These are phyloP conservation scores for Ectemnius lituratus DNA, from an alignment of 2,888 invertebrate genomes.

Conservation along the genomic window DNA sequence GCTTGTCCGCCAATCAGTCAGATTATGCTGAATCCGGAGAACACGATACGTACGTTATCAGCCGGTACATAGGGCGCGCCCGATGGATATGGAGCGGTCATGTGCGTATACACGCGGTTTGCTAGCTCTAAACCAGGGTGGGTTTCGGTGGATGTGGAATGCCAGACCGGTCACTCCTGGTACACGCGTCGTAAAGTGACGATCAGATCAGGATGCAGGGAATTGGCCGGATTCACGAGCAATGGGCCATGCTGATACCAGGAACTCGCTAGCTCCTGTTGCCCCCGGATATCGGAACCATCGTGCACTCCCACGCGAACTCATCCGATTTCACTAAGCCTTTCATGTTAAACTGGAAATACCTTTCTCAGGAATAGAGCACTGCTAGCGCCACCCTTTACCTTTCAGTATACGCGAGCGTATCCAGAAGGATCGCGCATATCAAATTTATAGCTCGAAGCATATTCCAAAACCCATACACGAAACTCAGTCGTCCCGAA, in stretches of 20 bases:
- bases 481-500: no score
- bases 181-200: conserved; percentile 77
- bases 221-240: conserved; percentile 77
- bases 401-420: conserved; percentile 25
- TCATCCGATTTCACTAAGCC: conserved; percentile 3
- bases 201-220: conserved; percentile 76
- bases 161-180: conserved; percentile 50
- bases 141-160: conserved; percentile 51
- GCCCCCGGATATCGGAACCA: conserved; percentile 59
- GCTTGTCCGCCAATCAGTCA: conserved; percentile 58
- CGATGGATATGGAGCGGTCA: conserved; percentile 54
- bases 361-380: neutral
- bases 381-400: conserved; percentile 15
- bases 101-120: conserved; percentile 41
- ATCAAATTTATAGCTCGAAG: neutral
- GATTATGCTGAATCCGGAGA: conserved; percentile 59
- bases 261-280: conserved; percentile 54
- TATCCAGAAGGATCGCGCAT: conserved; percentile 5
- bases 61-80: conserved; percentile 49
- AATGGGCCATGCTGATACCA: conserved; percentile 77
- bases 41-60: conserved; percentile 58
- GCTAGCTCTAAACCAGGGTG: conserved; percentile 26
- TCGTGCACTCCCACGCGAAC: conserved; percentile 49
- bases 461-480: no score
- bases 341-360: no score